These are phyloP conservation scores for Mus spretus DNA, from an alignment of 2,797 vertebrate genomes.

Conservation along the genomic window DNA sequence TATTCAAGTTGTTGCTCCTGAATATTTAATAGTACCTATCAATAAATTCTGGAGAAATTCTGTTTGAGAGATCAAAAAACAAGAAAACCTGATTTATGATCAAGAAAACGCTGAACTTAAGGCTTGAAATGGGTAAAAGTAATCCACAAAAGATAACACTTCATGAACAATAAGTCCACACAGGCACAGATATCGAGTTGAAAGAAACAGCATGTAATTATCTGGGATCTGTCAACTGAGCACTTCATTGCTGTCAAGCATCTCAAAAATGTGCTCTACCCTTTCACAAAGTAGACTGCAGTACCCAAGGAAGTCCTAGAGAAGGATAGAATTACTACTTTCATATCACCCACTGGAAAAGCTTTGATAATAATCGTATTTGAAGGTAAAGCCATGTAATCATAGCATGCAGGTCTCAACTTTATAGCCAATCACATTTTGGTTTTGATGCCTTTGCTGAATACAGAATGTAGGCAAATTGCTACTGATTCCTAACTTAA, in stretches of 20 bases:
- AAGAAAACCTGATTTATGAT: neutral
- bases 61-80: neutral
- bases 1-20: neutral
- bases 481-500: neutral
- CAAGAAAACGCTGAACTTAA: neutral
- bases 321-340: neutral
- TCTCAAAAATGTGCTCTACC: neutral
- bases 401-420: neutral
- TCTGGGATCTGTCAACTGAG: too few species aligned
- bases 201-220: neutral
- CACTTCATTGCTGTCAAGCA: neutral
- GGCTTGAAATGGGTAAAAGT: neutral
- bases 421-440: neutral
- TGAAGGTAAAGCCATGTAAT: neutral
- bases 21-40: neutral
- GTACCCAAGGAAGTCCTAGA: neutral
- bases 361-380: neutral
- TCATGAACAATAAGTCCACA: neutral
- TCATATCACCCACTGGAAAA: fast-evolving
- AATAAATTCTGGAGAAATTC: neutral
- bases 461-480: neutral
- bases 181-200: neutral
- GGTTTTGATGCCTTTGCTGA: neutral
- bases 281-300: neutral
- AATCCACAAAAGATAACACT: neutral